phyloP scores from a whole-genome alignment of 1,140 invertebrate species.

The Antheraea mylitta region DNA sequence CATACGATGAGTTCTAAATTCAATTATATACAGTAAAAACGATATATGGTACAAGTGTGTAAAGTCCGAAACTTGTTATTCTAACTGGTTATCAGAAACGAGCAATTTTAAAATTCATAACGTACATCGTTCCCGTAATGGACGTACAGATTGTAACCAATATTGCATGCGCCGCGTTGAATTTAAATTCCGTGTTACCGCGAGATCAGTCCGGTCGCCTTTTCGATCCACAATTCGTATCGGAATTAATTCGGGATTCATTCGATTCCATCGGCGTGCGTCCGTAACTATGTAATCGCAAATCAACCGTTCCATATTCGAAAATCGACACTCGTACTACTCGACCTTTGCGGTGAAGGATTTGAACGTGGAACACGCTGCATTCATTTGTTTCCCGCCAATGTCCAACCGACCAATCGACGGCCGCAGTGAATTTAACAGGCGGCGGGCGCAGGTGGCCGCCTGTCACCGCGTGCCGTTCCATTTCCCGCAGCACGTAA shows the following conservation, averaged over 20 bases:
- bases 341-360: conserved; percentile 35
- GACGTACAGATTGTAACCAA: conserved; percentile 59
- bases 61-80: not conserved
- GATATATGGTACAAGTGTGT: not conserved
- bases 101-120: conserved; percentile 62
- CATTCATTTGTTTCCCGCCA: conserved; percentile 48
- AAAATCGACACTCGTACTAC: conserved; percentile 20
- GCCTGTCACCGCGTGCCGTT: conserved; percentile 56
- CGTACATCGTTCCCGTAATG: conserved; percentile 37
- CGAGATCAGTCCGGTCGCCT: conserved; percentile 32
- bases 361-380: conserved; percentile 32
- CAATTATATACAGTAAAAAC: not conserved
- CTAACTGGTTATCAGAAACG: conserved; percentile 23
- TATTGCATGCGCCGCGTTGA: conserved; percentile 51
- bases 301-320: conserved; percentile 53
- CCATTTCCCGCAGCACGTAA: conserved; percentile 58
- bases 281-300: conserved; percentile 42
- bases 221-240: conserved; percentile 38
- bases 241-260: conserved; percentile 48
- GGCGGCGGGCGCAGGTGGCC: conserved; percentile 48
- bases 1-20: not conserved
- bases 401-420: conserved; percentile 25
- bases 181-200: conserved; percentile 50
- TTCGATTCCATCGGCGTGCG: conserved; percentile 35
- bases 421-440: conserved; percentile 14